Percentiles rank a stretch among this genome's conserved stretches.
phyloP scores from a whole-genome alignment of 2,888 invertebrate genomes.

The Euproctis similis region DNA sequence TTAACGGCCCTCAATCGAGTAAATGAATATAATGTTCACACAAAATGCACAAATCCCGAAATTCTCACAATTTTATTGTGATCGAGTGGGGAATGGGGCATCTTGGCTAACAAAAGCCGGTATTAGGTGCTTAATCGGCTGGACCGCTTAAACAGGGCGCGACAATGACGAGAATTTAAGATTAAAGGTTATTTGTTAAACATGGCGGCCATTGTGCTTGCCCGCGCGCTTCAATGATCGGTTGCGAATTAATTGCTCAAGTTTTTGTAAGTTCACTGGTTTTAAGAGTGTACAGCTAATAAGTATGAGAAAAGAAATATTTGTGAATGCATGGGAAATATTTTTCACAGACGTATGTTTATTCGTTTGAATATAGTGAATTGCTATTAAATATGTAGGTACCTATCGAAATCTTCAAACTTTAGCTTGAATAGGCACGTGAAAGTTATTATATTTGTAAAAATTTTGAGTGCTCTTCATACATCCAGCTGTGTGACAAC shows the following conservation, averaged over 20 bases:
- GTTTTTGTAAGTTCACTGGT: constrained; percentile 38
- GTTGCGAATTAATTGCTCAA: constrained; percentile 42
- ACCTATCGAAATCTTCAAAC: constrained; percentile 6
- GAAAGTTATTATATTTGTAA: too few species aligned
- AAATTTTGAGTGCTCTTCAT: too few species aligned
- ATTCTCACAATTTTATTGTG: constrained; percentile 61
- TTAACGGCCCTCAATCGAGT: constrained; percentile 37
- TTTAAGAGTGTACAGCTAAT: constrained; percentile 34
- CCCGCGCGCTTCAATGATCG: constrained; percentile 40
- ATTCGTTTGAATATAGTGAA: constrained; percentile 6
- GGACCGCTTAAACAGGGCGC: constrained; percentile 54
- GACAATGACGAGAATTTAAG: constrained; percentile 45
- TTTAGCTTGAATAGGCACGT: too few species aligned
- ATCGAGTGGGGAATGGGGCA: constrained; percentile 65
- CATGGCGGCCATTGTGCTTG: constrained; percentile 49
- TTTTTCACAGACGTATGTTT: constrained; percentile 18
- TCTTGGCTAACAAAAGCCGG: constrained; percentile 45
- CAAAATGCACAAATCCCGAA: constrained; percentile 49
- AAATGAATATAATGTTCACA: constrained; percentile 56
- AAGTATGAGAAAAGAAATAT: constrained; percentile 41
- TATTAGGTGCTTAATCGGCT: constrained; percentile 56
- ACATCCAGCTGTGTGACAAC: too few species aligned
- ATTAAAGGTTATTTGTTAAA: constrained; percentile 66
- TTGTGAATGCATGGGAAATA: constrained; percentile 19
- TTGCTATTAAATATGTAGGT: too few species aligned